Base-by-base conservation (phyloP, 2,888 invertebrate genomes). In the Junonia oenone region DNA sequence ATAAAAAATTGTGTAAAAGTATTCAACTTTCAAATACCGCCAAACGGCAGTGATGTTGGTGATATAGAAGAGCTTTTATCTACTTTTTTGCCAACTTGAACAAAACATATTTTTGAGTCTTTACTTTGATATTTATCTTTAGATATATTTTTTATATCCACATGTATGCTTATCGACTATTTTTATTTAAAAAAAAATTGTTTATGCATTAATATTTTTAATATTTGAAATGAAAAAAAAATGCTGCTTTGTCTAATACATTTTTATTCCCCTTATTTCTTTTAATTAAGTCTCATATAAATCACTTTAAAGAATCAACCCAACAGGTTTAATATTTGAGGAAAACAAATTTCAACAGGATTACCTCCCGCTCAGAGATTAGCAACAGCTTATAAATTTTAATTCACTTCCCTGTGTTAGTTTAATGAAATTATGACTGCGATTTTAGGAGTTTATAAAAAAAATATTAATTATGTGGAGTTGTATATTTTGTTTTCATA, bases 341-440 rank as follows among this genome's bases (percentile, higher is more conserved):
- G 55, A 49, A 56, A 62, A 56, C 56, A 55, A 59, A 58, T 59
- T 60, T 58, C 45, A 60, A 54, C 46, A 54, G 55, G 56, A 56
- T 60, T 61, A 56, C 47, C 31, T 29, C 45, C 47, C 17, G 38
- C 19, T 51, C 38, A 11, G 13, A 35, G 50, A 53, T 58, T 57
- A 49, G 14, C 9, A 26, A 22, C 50, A n/a, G 51, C 37, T 55
- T 55, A 46, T 51, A 45, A 55, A 51, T 55, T 51, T 50, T 56
- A 56, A 56, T 51, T 49, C 45, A 26, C 37, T 49, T 9, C 43
- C 19, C 33, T 26, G 45, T 27, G 47, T 56, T 47, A 35, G 14
- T 45, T 49, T 53, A 47, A 35, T 19, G 27, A 47, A 55, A 54
- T 51, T 47, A 57, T 38, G 48, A 51, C 48, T 51, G 31, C 31